Evolutionary conservation across 1,140 invertebrate species (phyloP).

Genomic region (Belonocnema kinseyi): DNA sequence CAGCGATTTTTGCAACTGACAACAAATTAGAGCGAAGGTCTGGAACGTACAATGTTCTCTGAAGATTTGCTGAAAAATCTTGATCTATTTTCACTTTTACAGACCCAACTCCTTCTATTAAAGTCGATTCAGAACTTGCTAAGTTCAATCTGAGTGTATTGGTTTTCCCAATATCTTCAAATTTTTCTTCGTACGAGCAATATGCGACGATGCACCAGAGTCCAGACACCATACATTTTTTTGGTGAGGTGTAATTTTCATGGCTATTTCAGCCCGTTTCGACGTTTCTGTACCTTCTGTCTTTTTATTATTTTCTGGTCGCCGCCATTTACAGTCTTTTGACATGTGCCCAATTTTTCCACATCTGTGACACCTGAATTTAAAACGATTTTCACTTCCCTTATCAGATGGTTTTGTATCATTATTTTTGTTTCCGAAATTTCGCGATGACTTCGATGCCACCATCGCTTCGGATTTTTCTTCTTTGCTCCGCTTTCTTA

Average conservation of each 20-base stretch:
- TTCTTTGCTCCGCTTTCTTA: too few species aligned
- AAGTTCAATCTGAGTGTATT: background rate
- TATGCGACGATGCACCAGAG: slow-evolving; percentile 10
- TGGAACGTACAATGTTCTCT: background rate
- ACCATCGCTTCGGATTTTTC: too few species aligned
- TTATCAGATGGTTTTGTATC: too few species aligned
- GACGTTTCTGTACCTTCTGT: background rate
- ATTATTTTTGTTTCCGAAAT: too few species aligned
- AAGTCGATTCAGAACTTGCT: slow-evolving; percentile 6
- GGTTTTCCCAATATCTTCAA: background rate
- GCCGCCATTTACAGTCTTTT: background rate
- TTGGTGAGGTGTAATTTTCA: background rate
- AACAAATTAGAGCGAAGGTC: background rate
- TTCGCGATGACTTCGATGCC: too few species aligned
- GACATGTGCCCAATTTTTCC: background rate
- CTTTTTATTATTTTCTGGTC: background rate
- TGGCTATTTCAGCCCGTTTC: background rate
- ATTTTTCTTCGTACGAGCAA: slow-evolving; percentile 5
- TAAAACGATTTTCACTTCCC: too few species aligned
- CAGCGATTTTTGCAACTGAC: background rate
- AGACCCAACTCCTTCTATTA: too few species aligned
- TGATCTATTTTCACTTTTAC: too few species aligned
- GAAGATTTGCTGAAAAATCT: background rate
- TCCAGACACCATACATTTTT: background rate
- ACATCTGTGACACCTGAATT: too few species aligned